Evolutionary conservation across 2,113 vertebrate species (phyloP).

Genomic region (Todiramphus saurophagus): DNA sequence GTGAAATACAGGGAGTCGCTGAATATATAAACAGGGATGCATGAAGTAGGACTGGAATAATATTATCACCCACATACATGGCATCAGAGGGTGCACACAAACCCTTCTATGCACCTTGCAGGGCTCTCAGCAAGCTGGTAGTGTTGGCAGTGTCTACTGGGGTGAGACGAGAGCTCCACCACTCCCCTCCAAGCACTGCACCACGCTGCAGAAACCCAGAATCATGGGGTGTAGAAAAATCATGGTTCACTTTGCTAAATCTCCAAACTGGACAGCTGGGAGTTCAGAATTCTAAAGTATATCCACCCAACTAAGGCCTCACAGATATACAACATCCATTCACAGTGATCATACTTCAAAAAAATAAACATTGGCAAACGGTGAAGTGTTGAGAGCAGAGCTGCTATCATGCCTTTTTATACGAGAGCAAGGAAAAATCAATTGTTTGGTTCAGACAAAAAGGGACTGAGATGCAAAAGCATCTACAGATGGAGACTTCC

Average conservation of each 20-base stretch:
- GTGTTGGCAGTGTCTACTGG: background rate
- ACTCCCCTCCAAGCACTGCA: background rate
- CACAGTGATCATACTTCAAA: background rate
- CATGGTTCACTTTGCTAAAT: background rate
- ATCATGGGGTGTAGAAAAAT: background rate
- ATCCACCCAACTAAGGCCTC: background rate
- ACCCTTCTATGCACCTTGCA: background rate
- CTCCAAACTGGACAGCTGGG: background rate
- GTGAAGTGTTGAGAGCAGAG: background rate
- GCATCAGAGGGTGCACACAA: fast-evolving
- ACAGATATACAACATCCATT: background rate
- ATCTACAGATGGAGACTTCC: background rate
- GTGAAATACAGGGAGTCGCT: background rate
- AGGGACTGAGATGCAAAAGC: background rate
- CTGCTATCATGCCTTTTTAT: background rate
- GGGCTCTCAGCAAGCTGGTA: background rate
- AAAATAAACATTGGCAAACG: background rate
- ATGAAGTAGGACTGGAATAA: background rate
- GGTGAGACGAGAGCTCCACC: background rate
- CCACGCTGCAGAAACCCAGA: background rate
- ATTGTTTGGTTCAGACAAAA: background rate
- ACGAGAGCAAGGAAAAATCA: background rate
- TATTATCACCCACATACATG: background rate
- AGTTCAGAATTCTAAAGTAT: background rate
- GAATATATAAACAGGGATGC: background rate